A percentile compares a stretch with the other conserved stretches of the same genome.
Conservation (phyloP, 2,797 vertebrate species). For the Eulemur albifrons region DNA sequence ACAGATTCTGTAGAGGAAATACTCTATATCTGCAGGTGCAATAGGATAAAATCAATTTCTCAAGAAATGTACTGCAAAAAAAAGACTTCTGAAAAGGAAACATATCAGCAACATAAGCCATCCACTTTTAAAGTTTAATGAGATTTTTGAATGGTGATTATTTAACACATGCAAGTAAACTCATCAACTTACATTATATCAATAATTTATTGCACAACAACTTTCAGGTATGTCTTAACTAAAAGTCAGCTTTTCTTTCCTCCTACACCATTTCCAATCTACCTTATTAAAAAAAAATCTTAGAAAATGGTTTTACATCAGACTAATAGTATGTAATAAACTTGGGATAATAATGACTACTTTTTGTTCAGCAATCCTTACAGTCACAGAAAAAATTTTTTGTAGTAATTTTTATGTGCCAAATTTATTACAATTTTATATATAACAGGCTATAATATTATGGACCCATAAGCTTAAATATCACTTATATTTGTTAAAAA, state of each 20-base stretch:
- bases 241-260: background rate
- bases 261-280: background rate
- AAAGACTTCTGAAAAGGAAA: background rate
- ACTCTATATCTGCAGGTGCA: background rate
- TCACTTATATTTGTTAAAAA: background rate
- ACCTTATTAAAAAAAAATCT: background rate
- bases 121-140: background rate
- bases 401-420: background rate
- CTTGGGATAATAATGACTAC: background rate
- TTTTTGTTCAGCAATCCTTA: background rate
- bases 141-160: background rate
- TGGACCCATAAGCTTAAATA: background rate
- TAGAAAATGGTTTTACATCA: background rate
- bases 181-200: background rate
- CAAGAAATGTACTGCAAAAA: background rate
- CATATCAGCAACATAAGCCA: background rate
- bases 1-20: background rate
- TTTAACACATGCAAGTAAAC: background rate
- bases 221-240: background rate
- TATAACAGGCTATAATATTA: background rate
- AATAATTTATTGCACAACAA: background rate
- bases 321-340: background rate
- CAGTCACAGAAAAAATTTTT: background rate
- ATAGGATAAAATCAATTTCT: background rate
- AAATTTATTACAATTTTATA: background rate